Base-by-base conservation (phyloP, 1,140 invertebrate species). In the Solenopsis invicta region DNA sequence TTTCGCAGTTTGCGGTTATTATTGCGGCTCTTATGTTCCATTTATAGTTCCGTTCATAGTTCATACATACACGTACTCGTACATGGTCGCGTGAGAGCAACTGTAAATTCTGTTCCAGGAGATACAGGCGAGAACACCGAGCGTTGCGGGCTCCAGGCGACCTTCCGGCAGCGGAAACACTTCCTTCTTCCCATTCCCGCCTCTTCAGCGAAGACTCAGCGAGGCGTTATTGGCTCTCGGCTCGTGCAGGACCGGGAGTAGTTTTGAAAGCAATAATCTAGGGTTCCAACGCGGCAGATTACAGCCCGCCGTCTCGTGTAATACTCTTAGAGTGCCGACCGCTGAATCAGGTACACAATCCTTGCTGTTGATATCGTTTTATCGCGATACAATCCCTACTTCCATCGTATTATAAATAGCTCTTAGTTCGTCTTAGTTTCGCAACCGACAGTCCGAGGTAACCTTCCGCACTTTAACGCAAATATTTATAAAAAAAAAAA, bases 51-150 rank as follows among this genome's bases (percentile, higher is more conserved):
- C 4, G 13, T 61, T 24, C 12, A n/a, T 54, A 52, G 13, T 61
- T 24, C 12, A n/a, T 54, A 52, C 34, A 71, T 50, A 54, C 5
- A 21, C 16, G 8, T 37, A 13, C 5, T 13, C 16, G 52, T 34
- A 16, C 61, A 24, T 29, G 18, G 9, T 3, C 4, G 10, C n/a
- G n/a, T 50, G 21, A n/a, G 61, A 62, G 4, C 41, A 69, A 24
- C 21, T 50, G 12, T 69, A 71, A 71, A 71, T 81, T 41, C 18
- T 24, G 24, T 82, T 88, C 34, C 45, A 96, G 93, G 96, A 97
- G 93, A 97, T 97, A 80, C 97, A 98, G 93, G 97, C 97, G 5
- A 95, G 97, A 86, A 98, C 97, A 4, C 97, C 97, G 6, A 97
- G 97, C 56, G 97, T 96, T 1, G 97, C 97, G 75, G 97, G 97